These are phyloP conservation scores for Trissolcus brochymenae DNA, from an alignment of 2,888 invertebrate species.

Conservation along the genomic window DNA sequence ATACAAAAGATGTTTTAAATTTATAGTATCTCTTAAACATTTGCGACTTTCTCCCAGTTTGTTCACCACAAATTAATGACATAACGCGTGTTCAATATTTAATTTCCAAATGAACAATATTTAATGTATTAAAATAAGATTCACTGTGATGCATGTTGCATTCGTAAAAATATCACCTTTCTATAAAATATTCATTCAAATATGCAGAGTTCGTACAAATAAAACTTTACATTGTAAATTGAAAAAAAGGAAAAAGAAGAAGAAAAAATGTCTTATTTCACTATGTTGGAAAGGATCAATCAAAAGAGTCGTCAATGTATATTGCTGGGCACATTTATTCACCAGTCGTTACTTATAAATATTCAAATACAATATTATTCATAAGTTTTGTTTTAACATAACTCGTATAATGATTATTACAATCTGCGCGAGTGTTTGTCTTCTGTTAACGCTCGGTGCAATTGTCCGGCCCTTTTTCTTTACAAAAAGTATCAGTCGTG, in stretches of 20 bases:
- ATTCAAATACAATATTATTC: conserved; percentile 67
- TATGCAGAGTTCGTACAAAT: neutral
- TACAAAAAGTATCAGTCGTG: conserved; percentile 44
- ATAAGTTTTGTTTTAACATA: conserved; percentile 55
- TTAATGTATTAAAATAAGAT: too few relatives aligned
- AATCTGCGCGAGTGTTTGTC: conserved; percentile 49
- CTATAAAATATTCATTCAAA: neutral
- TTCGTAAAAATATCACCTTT: neutral
- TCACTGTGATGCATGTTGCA: too few relatives aligned
- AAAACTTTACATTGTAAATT: neutral
- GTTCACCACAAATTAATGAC: too few relatives aligned
- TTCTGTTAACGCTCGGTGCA: conserved; percentile 42
- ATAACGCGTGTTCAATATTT: too few relatives aligned
- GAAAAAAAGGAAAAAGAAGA: neutral
- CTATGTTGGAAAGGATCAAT: neutral
- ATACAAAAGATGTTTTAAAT: too few relatives aligned
- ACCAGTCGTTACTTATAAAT: conserved; percentile 68
- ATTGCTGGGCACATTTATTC: conserved; percentile 70
- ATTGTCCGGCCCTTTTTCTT: conserved; percentile 48
- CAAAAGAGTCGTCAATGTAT: conserved; percentile 48
- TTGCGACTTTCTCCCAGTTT: too few relatives aligned
- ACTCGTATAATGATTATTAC: conserved; percentile 58
- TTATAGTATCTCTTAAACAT: too few relatives aligned
- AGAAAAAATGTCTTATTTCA: neutral
- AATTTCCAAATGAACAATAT: too few relatives aligned